A percentile compares a stretch with the other conserved stretches of the same genome.
Conservation (phyloP, 1,140 invertebrate genomes). For the Leptopilina boulardi region DNA sequence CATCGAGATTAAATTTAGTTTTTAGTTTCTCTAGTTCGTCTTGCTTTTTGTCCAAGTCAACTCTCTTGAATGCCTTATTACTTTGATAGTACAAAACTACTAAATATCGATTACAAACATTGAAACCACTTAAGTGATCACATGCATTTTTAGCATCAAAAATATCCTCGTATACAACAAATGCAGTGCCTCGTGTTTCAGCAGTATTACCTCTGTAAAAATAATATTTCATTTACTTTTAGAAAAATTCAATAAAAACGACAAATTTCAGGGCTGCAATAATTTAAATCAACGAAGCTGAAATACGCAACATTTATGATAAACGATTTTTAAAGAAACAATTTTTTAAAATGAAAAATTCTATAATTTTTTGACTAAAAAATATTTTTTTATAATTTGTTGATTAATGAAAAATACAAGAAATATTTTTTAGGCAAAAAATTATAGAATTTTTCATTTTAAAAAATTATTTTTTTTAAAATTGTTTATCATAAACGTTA, state of each 20-base stretch:
- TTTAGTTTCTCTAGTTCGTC: conserved; percentile 98
- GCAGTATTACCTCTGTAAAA: conserved; percentile 95
- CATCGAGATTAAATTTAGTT: conserved; percentile 89
- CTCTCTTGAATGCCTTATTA: conserved; percentile 96
- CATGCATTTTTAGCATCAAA: conserved; percentile 99
- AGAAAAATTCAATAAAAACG: conserved; percentile 40
- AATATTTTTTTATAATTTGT: too few relatives aligned
- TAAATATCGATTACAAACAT: conserved; percentile 98
- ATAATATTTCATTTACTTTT: conserved; percentile 44
- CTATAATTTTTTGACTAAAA: too few relatives aligned
- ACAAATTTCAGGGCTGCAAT: too few relatives aligned
- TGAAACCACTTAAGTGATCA: conserved; percentile 99
- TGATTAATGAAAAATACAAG: too few relatives aligned
- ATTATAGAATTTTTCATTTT: too few relatives aligned
- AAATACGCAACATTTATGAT: too few relatives aligned
- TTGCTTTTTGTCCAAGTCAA: conserved; percentile 97
- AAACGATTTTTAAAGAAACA: too few relatives aligned
- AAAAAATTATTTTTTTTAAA: too few relatives aligned
- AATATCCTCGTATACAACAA: conserved; percentile 99
- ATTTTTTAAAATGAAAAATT: too few relatives aligned
- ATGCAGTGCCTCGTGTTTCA: conserved; percentile 98
- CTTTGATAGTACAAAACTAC: conserved; percentile 98
- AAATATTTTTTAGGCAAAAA: too few relatives aligned
- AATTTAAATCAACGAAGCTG: too few relatives aligned
- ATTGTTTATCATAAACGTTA: too few relatives aligned